Evolutionary conservation across 2,888 invertebrate species (phyloP), one percentile per base, ranked within the genome.

Genomic region (Clunio marinus): DNA sequence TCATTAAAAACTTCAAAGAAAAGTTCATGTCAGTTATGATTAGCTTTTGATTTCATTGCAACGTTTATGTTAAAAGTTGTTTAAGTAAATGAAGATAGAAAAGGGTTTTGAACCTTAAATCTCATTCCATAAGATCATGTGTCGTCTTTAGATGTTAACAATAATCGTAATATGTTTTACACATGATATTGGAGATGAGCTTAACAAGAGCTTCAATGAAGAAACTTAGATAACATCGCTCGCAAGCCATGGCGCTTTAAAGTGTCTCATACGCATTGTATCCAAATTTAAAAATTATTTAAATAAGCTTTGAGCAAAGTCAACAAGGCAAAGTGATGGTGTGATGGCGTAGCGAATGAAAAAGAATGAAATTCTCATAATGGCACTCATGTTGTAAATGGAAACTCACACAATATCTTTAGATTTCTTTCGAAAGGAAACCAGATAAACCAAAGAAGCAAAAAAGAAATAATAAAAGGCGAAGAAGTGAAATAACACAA

Each of bases 231-330:
- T n/a, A 2, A 10, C 41, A 13, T 41, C 2, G 15, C n/a, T 10
- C 10, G 41, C 41, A 41, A 51, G 22, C 7, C 13, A 13, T 32
- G 13, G 35, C 35, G 35, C 13, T 27, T 57, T 57, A 57, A 57
- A 27, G 57, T 25, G 57, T 57, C 55, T 20, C 32, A 17, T 59
- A 66, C 46, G 66, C 55, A 45, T 46, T 66, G 66, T 66, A 66
- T 66, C 55, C 35, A 66, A 66, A 66, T 66, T 66, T 55, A 55
- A 66, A 51, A 66, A 66, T 66, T 66, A 66, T 66, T 66, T 55
- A 66, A 66, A 66, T 66, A 17, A 57, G 57, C 27, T 57, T 25
- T 27, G 7, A 51, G 57, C 8, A 51, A 17, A 17, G 20, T 15
- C 20, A 20, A 51, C 15, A 51, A 55, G 17, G 5, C 55, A 7